Evolutionary conservation across 1,140 invertebrate genomes (phyloP), one percentile per base, ranked within the genome.

Genomic region (Limonius californicus): DNA sequence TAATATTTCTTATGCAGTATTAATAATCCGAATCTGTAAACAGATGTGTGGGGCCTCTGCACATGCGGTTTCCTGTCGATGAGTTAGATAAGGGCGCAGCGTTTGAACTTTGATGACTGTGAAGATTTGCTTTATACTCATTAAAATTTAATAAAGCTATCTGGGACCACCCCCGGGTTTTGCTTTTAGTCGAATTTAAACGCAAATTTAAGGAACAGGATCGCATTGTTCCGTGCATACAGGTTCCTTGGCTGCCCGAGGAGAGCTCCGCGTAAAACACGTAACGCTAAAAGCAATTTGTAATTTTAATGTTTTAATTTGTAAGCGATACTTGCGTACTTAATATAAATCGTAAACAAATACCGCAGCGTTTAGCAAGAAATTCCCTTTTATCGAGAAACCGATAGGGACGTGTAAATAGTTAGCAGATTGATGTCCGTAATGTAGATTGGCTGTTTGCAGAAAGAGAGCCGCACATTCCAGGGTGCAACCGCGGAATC

Each of bases 401-500:
- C 8, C 16, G 45, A 50, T 50, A 50, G 45, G 20, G 16, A 50
- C 54, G 61, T 63, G 43, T 58, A 58, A 63, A 58, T 58, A 58
- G 61, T 54, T 58, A 23, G 55, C 53, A 30, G 61, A 63, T 63
- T 63, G 61, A 63, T 63, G 54, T 57, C 42, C 32, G 43, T 54
- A 27, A 57, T 62, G 55, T 21, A 63, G 61, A 63, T 63, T 63
- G 54, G 61, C 32, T 58, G 42, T 57, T 54, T 45, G 45, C 45
- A 32, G 45, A 58, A 30, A 57, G 54, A 63, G 50, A 58, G 61
- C 61, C 61, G 61, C 55, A 63, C 61, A 63, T 63, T 63, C 61
- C 61, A 50, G 55, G 61, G 61, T 58, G 30, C 45, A 63, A 54
- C 61, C 61, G 61, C 61, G 61, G 61, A 63, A 63, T 63, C 35